These are phyloP conservation scores for Nasonia giraulti DNA, from an alignment of 1,140 invertebrate species.

Conservation along the genomic window DNA sequence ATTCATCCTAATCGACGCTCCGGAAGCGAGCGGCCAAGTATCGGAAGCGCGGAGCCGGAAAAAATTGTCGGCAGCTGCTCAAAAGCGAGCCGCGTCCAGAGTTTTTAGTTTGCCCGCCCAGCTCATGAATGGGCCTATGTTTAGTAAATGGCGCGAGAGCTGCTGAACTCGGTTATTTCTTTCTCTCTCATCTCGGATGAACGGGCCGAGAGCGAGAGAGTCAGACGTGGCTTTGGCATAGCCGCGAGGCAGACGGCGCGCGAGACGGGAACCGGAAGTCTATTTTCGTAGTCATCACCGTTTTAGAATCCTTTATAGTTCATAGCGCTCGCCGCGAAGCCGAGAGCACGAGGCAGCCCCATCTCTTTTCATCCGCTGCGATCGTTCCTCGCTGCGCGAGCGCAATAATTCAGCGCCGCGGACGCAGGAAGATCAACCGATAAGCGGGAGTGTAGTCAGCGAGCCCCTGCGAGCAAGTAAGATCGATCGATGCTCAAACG, in stretches of 20 bases:
- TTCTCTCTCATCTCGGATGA: background rate
- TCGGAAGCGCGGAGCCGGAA: no score
- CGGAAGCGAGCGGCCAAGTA: no score
- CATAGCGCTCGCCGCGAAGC: constrained; percentile 52
- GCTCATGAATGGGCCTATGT: constrained; percentile 65
- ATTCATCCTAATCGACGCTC: no score
- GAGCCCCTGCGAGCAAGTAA: no score
- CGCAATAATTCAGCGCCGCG: no score
- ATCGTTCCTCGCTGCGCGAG: background rate
- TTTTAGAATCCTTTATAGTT: constrained; percentile 74
- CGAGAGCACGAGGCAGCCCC: background rate
- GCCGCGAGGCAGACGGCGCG: constrained; percentile 63
- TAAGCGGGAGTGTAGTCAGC: no score
- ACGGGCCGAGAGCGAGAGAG: background rate
- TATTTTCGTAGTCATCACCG: constrained; percentile 71
- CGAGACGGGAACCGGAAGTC: constrained; percentile 74
- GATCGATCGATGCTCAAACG: no score
- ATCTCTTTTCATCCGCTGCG: no score
- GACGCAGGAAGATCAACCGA: no score
- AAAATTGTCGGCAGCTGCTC: no score
- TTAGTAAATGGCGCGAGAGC: constrained; percentile 58
- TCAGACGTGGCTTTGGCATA: constrained; percentile 60
- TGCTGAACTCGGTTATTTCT: background rate
- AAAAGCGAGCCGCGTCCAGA: constrained; percentile 32
- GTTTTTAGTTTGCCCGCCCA: constrained; percentile 57